Evolutionary conservation across 2,797 vertebrate species (phyloP), one percentile per base, ranked within the genome.

Genomic region (Mareca strepera): DNA sequence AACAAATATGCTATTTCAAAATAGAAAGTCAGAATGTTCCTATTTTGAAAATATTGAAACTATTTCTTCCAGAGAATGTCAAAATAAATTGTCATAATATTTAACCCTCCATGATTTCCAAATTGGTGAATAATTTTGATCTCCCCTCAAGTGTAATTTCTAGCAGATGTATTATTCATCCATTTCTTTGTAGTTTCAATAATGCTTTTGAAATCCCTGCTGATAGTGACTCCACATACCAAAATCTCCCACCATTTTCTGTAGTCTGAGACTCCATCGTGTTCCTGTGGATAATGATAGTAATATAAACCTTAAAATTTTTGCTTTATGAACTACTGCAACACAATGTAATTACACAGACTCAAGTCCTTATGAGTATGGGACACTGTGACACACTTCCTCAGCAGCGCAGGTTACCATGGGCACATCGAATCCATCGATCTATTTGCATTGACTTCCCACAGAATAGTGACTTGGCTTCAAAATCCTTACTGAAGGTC

Each of bases 31-130:
- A 78, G 39, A 68, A 43, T 63, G 46, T 48, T 91, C 7, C 14
- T 90, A 16, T 92, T 91, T 91, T 66, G 68, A 91, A 92, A 95
- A 92, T 83, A 68, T 59, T 79, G n/a, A 84, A 94, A 52, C 18
- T 44, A 46, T 66, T 88, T 81, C 16, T 81, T 81, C 46, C 52
- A 79, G 23, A 86, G 26, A 73, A 79, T 84, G 83, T 88, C 67
- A 94, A 94, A 94, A 93, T 83, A 90, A 85, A 86, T 83, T 91
- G 70, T 94, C 63, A 79, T 78, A 94, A 86, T 91, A 82, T 92
- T 94, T 94, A 95, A 84, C 39, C 70, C 55, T 88, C 39, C 18
- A 13, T 56, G 10, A 50, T 84, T 96, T 94, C 59, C 46, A 84
- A 94, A 89, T 3, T 56, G 55, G 12, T 87, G 79, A 84, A 79